phyloP scores from a whole-genome alignment of 2,888 invertebrate species.

The Tuta absoluta region DNA sequence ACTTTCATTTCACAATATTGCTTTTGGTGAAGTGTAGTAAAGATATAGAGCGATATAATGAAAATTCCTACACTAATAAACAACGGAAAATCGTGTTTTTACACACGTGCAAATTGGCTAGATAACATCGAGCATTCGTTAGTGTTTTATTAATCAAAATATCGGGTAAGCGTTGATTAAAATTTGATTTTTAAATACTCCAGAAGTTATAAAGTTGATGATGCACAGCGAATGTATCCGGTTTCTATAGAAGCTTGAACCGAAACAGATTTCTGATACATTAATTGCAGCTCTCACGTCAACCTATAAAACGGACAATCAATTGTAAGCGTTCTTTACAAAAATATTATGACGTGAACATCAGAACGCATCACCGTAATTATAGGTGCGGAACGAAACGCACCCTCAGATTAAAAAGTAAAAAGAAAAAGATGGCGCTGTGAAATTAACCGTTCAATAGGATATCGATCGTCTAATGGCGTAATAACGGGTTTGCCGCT shows the following conservation, averaged over 20 bases:
- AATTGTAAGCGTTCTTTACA: constrained; percentile 23
- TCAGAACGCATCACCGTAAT: constrained; percentile 65
- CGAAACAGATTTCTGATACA: constrained; percentile 28
- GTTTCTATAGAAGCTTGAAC: constrained; percentile 21
- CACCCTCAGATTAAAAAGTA: constrained; percentile 51
- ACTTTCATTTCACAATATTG: constrained; percentile 63
- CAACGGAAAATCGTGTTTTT: constrained; percentile 34
- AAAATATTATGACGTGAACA: constrained; percentile 70
- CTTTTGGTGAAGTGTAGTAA: constrained; percentile 48
- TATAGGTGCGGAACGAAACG: constrained; percentile 49
- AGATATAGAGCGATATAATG: constrained; percentile 60
- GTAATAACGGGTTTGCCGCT: constrained; percentile 70
- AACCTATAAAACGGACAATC: constrained; percentile 14
- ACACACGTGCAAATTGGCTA: constrained; percentile 12
- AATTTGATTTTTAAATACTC: constrained; percentile 7
- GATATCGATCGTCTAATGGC: constrained; percentile 78
- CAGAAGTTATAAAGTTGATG: constrained; percentile 16
- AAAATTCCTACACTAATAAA: constrained; percentile 66
- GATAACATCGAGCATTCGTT: neutral
- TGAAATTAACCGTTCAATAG: constrained; percentile 65
- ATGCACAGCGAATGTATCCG: constrained; percentile 19
- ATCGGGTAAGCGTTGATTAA: constrained; percentile 1
- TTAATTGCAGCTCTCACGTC: constrained; percentile 24
- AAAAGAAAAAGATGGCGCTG: constrained; percentile 49
- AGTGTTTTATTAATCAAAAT: neutral